phyloP scores from a whole-genome alignment of 1,140 invertebrate species.

The Dendrolimus punctatus region DNA sequence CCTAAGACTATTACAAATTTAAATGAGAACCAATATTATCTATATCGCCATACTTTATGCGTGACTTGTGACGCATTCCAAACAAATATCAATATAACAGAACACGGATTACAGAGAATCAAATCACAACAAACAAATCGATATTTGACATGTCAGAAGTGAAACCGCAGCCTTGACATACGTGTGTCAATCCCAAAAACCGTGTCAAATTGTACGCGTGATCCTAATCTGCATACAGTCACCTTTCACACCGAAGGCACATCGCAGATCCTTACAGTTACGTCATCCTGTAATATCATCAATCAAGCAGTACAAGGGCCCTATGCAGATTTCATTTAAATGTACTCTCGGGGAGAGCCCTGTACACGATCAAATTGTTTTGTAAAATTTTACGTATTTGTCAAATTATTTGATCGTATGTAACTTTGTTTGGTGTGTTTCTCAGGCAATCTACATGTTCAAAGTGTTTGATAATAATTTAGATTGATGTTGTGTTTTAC shows the following conservation, averaged over 20 bases:
- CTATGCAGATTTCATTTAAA: conserved; percentile 51
- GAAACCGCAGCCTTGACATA: conserved; percentile 52
- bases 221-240: conserved; percentile 59
- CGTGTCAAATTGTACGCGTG: conserved; percentile 42
- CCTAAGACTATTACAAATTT: not conserved
- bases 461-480: no score
- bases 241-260: conserved; percentile 49
- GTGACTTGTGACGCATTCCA: conserved; percentile 39
- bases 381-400: no score
- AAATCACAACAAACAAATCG: conserved; percentile 33
- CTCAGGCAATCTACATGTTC: no score
- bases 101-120: conserved; percentile 23
- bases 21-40: not conserved
- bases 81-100: conserved; percentile 41
- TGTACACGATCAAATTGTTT: no score
- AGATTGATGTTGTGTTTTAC: no score
- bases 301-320: conserved; percentile 39
- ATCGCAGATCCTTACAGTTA: conserved; percentile 36
- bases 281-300: conserved; percentile 41
- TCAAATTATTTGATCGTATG: no score
- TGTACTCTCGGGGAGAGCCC: conserved; percentile 5
- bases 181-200: conserved; percentile 34
- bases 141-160: conserved; percentile 45
- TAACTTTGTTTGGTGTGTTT: no score
- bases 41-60: conserved; percentile 7